These are phyloP conservation scores for Dallia pectoralis DNA, from an alignment of 2,797 vertebrate genomes.

Conservation along the genomic window DNA sequence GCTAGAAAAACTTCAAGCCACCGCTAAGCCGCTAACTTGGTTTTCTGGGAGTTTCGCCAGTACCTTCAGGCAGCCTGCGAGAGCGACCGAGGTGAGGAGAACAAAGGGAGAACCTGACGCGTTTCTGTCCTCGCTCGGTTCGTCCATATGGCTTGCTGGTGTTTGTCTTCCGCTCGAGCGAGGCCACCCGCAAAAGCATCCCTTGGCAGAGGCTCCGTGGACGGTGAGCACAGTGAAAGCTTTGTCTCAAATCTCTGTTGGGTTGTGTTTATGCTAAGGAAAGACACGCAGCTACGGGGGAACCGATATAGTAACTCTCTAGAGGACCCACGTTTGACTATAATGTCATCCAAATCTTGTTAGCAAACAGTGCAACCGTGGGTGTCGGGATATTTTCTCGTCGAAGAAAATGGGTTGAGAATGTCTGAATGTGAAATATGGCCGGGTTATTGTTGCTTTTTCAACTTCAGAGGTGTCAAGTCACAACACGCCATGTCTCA, in stretches of 20 bases:
- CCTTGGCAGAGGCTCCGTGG: slow-evolving; percentile 4
- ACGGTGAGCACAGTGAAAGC: slow-evolving; percentile 4
- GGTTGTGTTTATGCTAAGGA: background rate
- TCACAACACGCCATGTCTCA: background rate
- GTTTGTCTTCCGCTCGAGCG: background rate
- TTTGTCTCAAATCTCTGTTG: slow-evolving; percentile 1
- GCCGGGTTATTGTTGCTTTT: background rate
- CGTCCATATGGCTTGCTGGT: slow-evolving; percentile 47
- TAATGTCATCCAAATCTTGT: background rate
- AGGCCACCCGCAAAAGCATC: background rate
- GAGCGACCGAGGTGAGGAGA: slow-evolving; percentile 39
- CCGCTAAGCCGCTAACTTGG: slow-evolving; percentile 20
- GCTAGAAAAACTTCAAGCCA: slow-evolving; percentile 38
- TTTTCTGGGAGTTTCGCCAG: slow-evolving; percentile 51
- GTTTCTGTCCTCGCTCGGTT: background rate
- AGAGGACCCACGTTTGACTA: background rate
- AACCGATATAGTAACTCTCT: background rate
- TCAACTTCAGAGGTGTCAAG: background rate
- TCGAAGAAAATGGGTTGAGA: background rate
- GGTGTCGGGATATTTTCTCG: background rate
- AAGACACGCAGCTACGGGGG: background rate
- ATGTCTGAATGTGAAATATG: slow-evolving; percentile 1
- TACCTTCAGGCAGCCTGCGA: slow-evolving; percentile 42
- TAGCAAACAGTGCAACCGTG: background rate
- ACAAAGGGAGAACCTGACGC: slow-evolving; percentile 35